A percentile compares a stretch with the other conserved stretches of the same genome.
Conservation (phyloP, 2,888 invertebrate genomes). For the Achlya flavicornis region DNA sequence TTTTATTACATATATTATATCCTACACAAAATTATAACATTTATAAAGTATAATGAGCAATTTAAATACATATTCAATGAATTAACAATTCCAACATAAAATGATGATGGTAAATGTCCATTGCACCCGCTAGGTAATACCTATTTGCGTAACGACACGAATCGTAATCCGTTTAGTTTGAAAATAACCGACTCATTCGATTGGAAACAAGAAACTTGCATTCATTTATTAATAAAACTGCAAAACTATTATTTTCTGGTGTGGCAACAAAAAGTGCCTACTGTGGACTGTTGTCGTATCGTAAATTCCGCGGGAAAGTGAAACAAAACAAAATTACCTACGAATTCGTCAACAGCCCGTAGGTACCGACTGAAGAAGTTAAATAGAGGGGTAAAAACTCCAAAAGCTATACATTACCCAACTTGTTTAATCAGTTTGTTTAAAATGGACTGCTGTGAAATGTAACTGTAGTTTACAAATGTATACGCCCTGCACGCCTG, state of each 20-base stretch:
- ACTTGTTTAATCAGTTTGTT: constrained; percentile 33
- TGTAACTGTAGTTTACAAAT: constrained; percentile 1
- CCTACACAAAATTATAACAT: no score
- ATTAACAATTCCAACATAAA: no score
- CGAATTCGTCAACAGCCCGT: constrained; percentile 30
- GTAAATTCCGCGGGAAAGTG: constrained; percentile 29
- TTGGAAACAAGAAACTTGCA: neutral
- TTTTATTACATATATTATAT: no score
- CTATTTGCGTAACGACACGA: neutral
- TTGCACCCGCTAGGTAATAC: neutral
- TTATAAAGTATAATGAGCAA: no score
- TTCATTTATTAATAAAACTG: no score
- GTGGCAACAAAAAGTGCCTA: neutral
- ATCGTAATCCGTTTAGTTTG: neutral
- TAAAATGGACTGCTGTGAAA: constrained; percentile 20
- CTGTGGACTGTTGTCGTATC: constrained; percentile 29
- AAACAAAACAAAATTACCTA: constrained; percentile 33
- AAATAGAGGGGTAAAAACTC: constrained; percentile 31
- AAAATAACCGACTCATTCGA: neutral
- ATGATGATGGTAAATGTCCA: neutral
- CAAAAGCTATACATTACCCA: constrained; percentile 28
- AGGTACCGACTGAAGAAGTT: constrained; percentile 31
- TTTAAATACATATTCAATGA: no score
- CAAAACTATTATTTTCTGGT: neutral
- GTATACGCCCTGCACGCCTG: neutral